Evolutionary conservation across 2,888 invertebrate genomes (phyloP).

Genomic region (Urechis unicinctus): DNA sequence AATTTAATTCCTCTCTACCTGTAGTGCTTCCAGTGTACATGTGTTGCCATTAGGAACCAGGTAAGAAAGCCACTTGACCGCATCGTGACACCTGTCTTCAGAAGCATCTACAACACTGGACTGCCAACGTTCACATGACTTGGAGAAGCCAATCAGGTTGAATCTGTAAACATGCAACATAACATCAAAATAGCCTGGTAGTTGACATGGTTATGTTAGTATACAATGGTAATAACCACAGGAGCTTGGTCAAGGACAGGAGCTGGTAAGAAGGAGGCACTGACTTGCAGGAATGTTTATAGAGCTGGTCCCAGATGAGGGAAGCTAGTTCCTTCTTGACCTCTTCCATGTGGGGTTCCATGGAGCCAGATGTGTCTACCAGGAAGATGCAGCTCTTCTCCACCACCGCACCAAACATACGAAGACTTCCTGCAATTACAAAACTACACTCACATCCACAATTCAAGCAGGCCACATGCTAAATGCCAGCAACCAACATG

Average conservation of each 20-base stretch:
- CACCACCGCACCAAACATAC: constrained; percentile 46
- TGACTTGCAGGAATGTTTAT: constrained; percentile 37
- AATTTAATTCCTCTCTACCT: no score
- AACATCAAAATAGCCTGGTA: neutral
- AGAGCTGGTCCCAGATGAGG: constrained; percentile 50
- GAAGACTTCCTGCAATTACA: constrained; percentile 35
- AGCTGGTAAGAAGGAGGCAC: constrained; percentile 4
- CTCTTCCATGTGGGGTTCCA: constrained; percentile 47
- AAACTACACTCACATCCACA: no score
- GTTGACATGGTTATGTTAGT: no score
- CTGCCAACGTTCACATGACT: constrained; percentile 39
- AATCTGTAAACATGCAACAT: constrained; percentile 33
- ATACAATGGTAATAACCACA: no score
- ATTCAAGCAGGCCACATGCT: no score
- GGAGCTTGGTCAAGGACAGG: no score
- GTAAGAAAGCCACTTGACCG: constrained; percentile 44
- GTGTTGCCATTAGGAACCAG: constrained; percentile 48
- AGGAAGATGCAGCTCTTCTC: constrained; percentile 44
- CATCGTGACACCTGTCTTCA: constrained; percentile 47
- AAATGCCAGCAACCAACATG: no score
- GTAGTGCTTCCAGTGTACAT: constrained; percentile 48
- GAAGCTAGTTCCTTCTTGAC: constrained; percentile 47
- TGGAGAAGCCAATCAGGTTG: constrained; percentile 48
- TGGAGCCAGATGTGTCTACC: constrained; percentile 50
- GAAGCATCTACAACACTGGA: constrained; percentile 34